phyloP scores from a whole-genome alignment of 2,888 invertebrate genomes.

The Pandemis cinnamomeana region DNA sequence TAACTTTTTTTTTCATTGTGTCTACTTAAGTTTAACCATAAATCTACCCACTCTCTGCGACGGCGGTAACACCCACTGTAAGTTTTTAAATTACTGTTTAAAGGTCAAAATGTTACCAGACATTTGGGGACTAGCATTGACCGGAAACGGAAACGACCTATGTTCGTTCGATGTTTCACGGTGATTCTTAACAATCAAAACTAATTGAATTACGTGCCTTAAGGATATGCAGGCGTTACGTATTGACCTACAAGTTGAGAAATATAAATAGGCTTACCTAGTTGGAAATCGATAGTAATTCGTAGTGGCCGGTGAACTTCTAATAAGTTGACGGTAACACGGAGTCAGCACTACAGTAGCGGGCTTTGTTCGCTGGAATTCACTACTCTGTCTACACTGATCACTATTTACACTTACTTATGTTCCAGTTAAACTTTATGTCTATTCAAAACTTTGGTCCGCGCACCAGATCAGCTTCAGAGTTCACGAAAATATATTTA shows the following conservation, averaged over 20 bases:
- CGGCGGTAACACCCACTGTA: background rate
- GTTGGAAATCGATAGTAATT: slow-evolving; percentile 63
- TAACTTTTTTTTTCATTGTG: background rate
- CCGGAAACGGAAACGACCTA: background rate
- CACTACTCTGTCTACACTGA: slow-evolving; percentile 58
- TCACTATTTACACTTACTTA: slow-evolving; percentile 47
- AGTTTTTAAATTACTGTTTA: background rate
- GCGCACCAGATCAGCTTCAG: slow-evolving; percentile 52
- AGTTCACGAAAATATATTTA: slow-evolving; percentile 50
- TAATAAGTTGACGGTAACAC: slow-evolving; percentile 27
- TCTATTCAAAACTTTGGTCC: slow-evolving; percentile 65
- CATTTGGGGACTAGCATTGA: background rate
- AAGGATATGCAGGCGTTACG: slow-evolving; percentile 7
- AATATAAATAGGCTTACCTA: slow-evolving; percentile 58
- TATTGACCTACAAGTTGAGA: slow-evolving; percentile 13
- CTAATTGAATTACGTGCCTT: slow-evolving; percentile 11
- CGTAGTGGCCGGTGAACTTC: slow-evolving; percentile 54
- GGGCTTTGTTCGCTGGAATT: slow-evolving; percentile 48
- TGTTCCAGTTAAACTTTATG: slow-evolving; percentile 47
- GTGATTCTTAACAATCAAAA: background rate
- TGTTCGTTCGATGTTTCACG: background rate
- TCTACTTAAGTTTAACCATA: background rate
- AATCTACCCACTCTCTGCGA: background rate
- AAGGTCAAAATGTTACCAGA: slow-evolving; percentile 8
- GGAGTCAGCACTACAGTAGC: slow-evolving; percentile 45